phyloP scores from a whole-genome alignment of 2,113 vertebrate species.

The Centrocercus urophasianus region DNA sequence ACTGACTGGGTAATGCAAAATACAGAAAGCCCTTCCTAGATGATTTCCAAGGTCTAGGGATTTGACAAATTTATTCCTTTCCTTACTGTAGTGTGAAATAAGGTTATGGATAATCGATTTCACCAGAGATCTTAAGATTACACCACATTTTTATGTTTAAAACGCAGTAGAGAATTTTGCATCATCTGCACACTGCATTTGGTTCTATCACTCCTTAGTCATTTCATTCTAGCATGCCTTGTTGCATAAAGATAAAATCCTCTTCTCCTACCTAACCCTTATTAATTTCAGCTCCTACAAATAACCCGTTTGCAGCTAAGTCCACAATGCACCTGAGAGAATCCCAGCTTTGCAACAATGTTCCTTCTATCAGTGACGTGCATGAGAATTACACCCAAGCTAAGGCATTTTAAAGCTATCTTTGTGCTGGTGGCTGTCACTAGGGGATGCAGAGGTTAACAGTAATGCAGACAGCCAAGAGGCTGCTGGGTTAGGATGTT shows the following conservation, averaged over 20 bases:
- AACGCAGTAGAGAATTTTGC: neutral
- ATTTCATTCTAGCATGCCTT: neutral
- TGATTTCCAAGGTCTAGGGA: neutral
- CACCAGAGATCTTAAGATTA: neutral
- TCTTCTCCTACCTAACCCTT: neutral
- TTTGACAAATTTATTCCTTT: neutral
- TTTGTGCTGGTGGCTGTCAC: neutral
- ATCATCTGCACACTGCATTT: neutral
- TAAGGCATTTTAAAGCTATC: neutral
- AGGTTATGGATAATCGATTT: neutral
- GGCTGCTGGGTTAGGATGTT: neutral
- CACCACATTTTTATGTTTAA: neutral
- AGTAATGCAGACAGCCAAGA: neutral
- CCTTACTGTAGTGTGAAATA: neutral
- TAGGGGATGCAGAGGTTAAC: neutral
- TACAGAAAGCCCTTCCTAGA: neutral
- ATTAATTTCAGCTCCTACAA: neutral
- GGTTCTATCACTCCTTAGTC: neutral
- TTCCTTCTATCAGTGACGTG: neutral
- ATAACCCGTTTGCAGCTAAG: neutral
- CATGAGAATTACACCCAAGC: neutral
- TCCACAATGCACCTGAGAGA: neutral
- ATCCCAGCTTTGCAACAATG: neutral
- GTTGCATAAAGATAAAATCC: neutral
- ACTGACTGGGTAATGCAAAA: neutral